phyloP scores from a whole-genome alignment of 2,113 vertebrate species.

The Paratilapia polleni region DNA sequence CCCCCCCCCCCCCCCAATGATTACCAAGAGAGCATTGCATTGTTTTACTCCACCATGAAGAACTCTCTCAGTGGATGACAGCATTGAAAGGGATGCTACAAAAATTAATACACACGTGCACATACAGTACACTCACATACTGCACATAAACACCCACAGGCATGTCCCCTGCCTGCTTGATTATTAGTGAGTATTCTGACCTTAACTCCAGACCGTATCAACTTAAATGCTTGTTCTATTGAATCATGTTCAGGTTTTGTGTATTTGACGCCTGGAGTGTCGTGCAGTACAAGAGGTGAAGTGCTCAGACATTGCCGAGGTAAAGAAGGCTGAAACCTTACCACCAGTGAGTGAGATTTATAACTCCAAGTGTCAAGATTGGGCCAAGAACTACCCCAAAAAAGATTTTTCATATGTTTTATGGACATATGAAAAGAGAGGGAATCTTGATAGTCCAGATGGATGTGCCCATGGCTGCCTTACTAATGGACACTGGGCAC shows the following conservation, averaged over 20 bases:
- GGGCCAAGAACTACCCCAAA: background rate
- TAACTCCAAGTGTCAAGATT: background rate
- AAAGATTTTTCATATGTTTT: rapidly evolving
- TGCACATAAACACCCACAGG: background rate
- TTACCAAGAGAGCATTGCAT: constrained; percentile 46
- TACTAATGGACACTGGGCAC: background rate
- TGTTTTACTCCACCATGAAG: constrained; percentile 44
- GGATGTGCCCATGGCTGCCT: background rate
- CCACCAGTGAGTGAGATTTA: background rate
- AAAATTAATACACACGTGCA: background rate
- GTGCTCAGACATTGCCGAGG: background rate
- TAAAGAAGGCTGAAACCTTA: background rate
- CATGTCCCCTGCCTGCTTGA: background rate
- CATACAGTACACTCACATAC: background rate
- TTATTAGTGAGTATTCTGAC: background rate
- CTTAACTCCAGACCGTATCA: background rate
- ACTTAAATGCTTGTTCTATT: background rate
- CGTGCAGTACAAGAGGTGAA: background rate
- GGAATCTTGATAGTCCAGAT: background rate
- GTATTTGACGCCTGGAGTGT: background rate
- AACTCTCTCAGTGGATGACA: constrained; percentile 40
- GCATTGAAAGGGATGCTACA: constrained; percentile 1
- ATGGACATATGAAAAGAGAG: background rate
- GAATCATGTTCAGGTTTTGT: background rate
- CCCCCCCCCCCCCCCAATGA: constrained; percentile 32